Conservation (phyloP, 1,140 invertebrate species). For the Trichoplusia ni region DNA sequence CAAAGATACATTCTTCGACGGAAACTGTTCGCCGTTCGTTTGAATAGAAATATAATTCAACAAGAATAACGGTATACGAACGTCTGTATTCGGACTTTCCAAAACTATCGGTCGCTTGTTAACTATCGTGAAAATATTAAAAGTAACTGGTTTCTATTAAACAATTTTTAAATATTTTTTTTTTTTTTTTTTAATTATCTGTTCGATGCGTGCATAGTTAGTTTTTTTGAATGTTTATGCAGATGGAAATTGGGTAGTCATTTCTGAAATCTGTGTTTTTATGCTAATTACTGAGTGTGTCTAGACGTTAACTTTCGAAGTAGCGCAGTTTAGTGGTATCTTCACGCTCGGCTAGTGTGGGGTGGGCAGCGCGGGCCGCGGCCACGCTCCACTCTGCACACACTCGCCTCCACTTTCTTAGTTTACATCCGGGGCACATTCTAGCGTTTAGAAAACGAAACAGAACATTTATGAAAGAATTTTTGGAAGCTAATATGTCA, state of each 20-base stretch:
- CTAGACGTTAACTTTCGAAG: too few relatives aligned
- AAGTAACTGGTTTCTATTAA: constrained; percentile 19
- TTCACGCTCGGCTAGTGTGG: too few relatives aligned
- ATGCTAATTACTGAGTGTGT: too few relatives aligned
- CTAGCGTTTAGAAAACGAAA: not conserved
- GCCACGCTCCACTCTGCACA: too few relatives aligned
- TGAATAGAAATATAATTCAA: not conserved
- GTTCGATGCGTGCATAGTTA: too few relatives aligned
- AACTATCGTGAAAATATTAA: constrained; percentile 22
- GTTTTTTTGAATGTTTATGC: too few relatives aligned
- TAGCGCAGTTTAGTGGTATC: too few relatives aligned
- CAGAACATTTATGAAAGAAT: constrained; percentile 3
- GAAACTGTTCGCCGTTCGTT: not conserved
- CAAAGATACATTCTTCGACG: not conserved
- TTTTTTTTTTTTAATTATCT: too few relatives aligned
- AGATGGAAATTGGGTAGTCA: too few relatives aligned
- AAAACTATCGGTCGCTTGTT: constrained; percentile 22
- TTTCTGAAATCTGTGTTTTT: too few relatives aligned
- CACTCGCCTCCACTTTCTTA: constrained; percentile 10
- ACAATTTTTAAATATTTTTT: not conserved
- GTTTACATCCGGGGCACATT: not conserved
- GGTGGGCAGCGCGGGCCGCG: too few relatives aligned
- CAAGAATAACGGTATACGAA: constrained; percentile 18
- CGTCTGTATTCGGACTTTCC: constrained; percentile 27
- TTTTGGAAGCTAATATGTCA: too few relatives aligned